A percentile compares a stretch with the other conserved stretches of the same genome.
Evolutionary conservation across 2,113 vertebrate species (phyloP).

Genomic region (Seriola rivoliana): DNA sequence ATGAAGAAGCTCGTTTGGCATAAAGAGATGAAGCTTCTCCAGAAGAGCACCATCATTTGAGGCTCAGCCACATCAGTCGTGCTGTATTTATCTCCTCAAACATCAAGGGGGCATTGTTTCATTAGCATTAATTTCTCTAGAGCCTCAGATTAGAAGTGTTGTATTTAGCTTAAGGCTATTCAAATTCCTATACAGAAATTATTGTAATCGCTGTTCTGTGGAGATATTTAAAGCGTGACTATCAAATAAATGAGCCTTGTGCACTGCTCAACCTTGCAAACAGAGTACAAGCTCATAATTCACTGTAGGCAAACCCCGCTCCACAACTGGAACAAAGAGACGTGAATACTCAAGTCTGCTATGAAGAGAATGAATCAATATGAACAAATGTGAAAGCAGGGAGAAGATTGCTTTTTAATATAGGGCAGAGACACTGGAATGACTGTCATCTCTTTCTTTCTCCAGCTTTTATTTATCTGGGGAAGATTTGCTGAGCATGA

Average conservation of each 20-base stretch:
- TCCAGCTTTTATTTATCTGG: conserved; percentile 43
- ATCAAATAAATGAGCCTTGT: conserved; percentile 55
- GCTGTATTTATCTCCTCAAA: conserved; percentile 59
- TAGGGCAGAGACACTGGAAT: conserved; percentile 23
- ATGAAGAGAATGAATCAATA: conserved; percentile 50
- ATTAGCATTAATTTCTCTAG: conserved; percentile 67
- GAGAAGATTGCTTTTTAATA: conserved; percentile 50
- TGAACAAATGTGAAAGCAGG: conserved; percentile 31
- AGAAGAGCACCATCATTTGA: conserved; percentile 36
- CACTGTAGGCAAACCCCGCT: conserved; percentile 27
- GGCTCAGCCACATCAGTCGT: conserved; percentile 15
- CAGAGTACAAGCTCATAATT: conserved; percentile 52
- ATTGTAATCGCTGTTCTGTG: conserved; percentile 47
- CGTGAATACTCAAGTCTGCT: conserved; percentile 18
- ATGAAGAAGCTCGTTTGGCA: conserved; percentile 35
- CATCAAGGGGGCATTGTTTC: conserved; percentile 69
- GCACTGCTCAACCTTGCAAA: conserved; percentile 54
- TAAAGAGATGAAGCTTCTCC: conserved; percentile 30
- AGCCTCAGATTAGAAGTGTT: conserved; percentile 61
- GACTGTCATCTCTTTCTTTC: conserved; percentile 28
- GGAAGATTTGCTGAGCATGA: conserved; percentile 14
- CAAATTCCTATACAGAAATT: conserved; percentile 48
- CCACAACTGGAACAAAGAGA: conserved; percentile 41
- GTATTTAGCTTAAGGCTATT: conserved; percentile 62
- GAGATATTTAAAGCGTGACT: conserved; percentile 69